Base-by-base conservation (phyloP, 1,140 invertebrate species). In the Oryzaephilus surinamensis region DNA sequence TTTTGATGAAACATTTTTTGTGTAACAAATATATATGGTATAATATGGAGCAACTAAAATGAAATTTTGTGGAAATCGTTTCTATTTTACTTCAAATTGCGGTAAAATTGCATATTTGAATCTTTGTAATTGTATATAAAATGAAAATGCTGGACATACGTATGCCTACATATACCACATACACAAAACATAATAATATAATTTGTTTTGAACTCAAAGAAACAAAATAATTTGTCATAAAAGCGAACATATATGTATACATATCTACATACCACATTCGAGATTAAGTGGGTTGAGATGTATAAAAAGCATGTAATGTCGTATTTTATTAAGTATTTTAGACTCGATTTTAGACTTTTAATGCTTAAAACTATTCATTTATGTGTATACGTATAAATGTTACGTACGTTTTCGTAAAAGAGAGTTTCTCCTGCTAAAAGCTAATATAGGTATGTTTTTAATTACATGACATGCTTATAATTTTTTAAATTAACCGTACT, bases 381-480 rank as follows among this genome's bases (percentile, higher is more conserved):
- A 46, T 38, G 26, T 38, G 35, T 29, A 38, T 38, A 38, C 27
- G 6, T 10, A 10, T 6, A 21, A 21, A 21, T 21, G 6, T 21
- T 21, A 10, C 10, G 6, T 21, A 6, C 20, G 33, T 36, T 37
- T 29, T 30, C 21, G 20, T 38, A 29, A 41, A 38, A 43, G 41
- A 47, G 30, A 38, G n/a, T n/a, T 39, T n/a, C n/a, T 10, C 1
- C 20, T 21, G 34, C 23, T 27, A 35, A 46, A 42, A 43, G 40
- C 34, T 34, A 49, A 46, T 40, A 47, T 43, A 32, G 34, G 45
- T 31, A 32, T 39, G 35, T 40, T 44, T 51, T 51, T 51, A 51
- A 53, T 48, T 43, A 36, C 39, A 48, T 53, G 49, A 46, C 43
- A 49, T 49, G 48, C 38, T 45, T 48, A 41, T 46, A 45, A 54